A percentile compares a stretch with the other conserved stretches of the same genome.
Conservation (phyloP, 2,113 vertebrate genomes). For the Cervus canadensis region DNA sequence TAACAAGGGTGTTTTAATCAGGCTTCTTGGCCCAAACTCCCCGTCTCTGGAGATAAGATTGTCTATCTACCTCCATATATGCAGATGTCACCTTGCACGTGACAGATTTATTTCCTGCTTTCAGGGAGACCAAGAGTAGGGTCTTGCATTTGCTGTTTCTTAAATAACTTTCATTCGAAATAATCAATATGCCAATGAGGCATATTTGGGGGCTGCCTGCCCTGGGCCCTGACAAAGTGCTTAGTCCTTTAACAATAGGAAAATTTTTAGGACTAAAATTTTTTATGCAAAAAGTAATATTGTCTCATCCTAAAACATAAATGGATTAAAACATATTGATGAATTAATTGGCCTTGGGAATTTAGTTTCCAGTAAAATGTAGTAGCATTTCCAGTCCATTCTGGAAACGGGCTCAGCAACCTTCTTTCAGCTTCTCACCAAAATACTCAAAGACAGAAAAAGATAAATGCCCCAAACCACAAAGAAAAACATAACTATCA, state of each 20-base stretch:
- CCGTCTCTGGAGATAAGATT: not conserved
- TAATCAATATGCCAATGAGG: not conserved
- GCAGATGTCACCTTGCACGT: not conserved
- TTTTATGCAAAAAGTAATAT: not conserved
- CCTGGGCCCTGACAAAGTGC: not conserved
- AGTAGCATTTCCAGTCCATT: not conserved
- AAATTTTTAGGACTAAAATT: not conserved
- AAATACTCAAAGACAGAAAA: constrained; percentile 11
- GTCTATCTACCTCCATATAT: not conserved
- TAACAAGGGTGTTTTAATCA: not conserved
- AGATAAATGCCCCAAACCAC: not conserved
- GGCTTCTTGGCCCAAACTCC: not conserved
- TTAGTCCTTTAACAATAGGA: not conserved
- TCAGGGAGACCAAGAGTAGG: not conserved
- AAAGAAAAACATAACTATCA: constrained; percentile 43
- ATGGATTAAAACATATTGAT: not conserved
- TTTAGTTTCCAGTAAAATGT: not conserved
- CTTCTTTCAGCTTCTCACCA: constrained; percentile 1
- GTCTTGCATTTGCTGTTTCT: not conserved
- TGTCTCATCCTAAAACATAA: not conserved
- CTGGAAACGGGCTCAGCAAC: not conserved
- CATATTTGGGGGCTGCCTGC: not conserved
- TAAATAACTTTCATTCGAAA: not conserved
- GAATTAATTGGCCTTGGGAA: not conserved
- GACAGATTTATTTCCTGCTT: not conserved